Evolutionary conservation across 2,888 invertebrate genomes (phyloP), one percentile per base, ranked within the genome.

Genomic region (Pachycephus smyrnensis): DNA sequence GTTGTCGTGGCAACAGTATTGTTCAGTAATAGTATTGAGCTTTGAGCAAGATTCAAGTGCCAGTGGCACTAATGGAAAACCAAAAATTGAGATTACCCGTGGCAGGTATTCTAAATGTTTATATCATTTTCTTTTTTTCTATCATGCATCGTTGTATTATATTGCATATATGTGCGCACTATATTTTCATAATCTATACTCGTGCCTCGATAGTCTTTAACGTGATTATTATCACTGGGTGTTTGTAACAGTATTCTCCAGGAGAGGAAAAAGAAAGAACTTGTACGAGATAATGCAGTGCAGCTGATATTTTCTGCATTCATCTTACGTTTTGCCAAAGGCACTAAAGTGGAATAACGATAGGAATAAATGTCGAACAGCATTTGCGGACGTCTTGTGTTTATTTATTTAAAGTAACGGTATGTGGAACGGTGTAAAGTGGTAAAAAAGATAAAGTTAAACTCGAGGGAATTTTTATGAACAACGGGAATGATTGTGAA

Each of bases 71-170:
- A 55, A 55, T 23, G 9, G 1, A 55, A 55, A 23, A 55, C 55
- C 55, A 55, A 55, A 55, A 55, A 55, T 23, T 23, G 23, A 55
- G 23, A 23, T 23, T 55, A 55, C 15, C 55, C 4, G 23, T 9
- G 1, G 23, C 23, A 55, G 15, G 9, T 9, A 9, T 55, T 55
- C 9, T 9, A 6, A 55, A 55, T 30, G n/a, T 68, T 69, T 37
- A n/a, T 75, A 68, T 73, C 75, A 33, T 33, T 33, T n/a, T 76
- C 73, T 78, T 76, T 78, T 79, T 31, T 79, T 76, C 69, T 68
- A 55, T 68, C 23, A 55, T 75, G 55, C 73, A 75, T 36, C 75
- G 71, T 71, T 75, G 55, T 73, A 77, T 75, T 75, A 76, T 79
- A 75, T 55, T 23, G 9, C 23, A 55, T 23, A 9, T 55, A 55